Evolutionary conservation across 2,888 invertebrate species (phyloP).

Genomic region (Digitonthophagus gazella): DNA sequence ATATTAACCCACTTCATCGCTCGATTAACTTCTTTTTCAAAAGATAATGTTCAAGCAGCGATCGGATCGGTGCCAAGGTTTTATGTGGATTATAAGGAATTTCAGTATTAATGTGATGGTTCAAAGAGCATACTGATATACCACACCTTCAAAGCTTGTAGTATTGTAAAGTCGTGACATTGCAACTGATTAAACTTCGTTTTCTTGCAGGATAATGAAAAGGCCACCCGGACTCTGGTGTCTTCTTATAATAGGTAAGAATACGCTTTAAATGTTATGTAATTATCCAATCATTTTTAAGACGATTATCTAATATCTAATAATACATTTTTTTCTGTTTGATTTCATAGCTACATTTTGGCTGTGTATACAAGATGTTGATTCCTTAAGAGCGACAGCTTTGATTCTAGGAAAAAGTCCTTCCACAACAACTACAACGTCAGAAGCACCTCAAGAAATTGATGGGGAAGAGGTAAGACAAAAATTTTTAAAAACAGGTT

Average conservation of each 20-base stretch:
- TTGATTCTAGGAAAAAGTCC: conserved; percentile 61
- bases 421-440: conserved; percentile 54
- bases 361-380: conserved; percentile 55
- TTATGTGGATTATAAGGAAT: not conserved
- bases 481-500: not conserved
- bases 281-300: not conserved
- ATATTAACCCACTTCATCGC: not conserved
- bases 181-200: conserved; percentile 26
- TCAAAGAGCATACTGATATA: not conserved
- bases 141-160: not conserved
- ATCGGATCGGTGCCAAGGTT: not conserved
- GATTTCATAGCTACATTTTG: conserved; percentile 49
- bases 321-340: not conserved
- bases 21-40: not conserved
- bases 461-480: conserved; percentile 23
- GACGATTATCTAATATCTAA: not conserved
- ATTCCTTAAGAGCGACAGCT: conserved; percentile 59
- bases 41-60: not conserved
- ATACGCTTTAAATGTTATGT: not conserved
- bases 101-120: not conserved
- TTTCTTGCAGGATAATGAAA: conserved; percentile 53
- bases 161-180: not conserved
- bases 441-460: conserved; percentile 41
- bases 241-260: conserved; percentile 55
- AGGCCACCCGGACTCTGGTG: conserved; percentile 56